Evolutionary conservation across 2,888 invertebrate species (phyloP), one percentile per base, ranked within the genome.

Genomic region (Blomia tropicalis): DNA sequence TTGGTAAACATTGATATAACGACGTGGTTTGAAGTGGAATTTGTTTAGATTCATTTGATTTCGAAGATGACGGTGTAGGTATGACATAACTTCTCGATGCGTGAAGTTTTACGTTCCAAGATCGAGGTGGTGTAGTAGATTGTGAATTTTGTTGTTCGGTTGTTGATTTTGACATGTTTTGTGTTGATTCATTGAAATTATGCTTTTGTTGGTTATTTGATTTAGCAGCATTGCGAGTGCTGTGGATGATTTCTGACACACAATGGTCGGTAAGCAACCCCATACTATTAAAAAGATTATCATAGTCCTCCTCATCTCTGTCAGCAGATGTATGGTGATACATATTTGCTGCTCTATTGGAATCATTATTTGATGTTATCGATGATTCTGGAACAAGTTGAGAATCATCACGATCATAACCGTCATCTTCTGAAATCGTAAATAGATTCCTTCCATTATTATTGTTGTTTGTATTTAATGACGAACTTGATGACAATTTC

Each of bases 61-160:
- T 3, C 11, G 2, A 30, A 14, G 17, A 2, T 23, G 47, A 19
- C 2, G 2, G 11, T 19, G 51, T 14, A n/a, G 51, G 7, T 7
- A n/a, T 27, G 23, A 14, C 22, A 19, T 14, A 47, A 19, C 51
- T 47, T 19, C 29, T 27, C n/a, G 29, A 14, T 25, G 25, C 29
- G 2, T 56, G 56, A 14, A 56, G 29, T 31, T 56, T 56, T 11
- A 56, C 56, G 2, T 27, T 56, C 56, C 56, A 56, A 11, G 56
- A 56, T 19, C 56, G 56, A 19, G 29, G 32, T 4, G 14, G 2
- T 27, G 22, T 7, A 22, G 7, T 7, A 17, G 7, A 7, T 11
- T 7, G 17, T 11, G 17, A 17, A 36, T 36, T 36, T n/a, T n/a
- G n/a, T n/a, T n/a, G n/a, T n/a, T n/a, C n/a, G n/a, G n/a, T n/a